Evolutionary conservation across 2,888 invertebrate species (phyloP), one percentile per base, ranked within the genome.

Genomic region (Dolichomitus sp.): DNA sequence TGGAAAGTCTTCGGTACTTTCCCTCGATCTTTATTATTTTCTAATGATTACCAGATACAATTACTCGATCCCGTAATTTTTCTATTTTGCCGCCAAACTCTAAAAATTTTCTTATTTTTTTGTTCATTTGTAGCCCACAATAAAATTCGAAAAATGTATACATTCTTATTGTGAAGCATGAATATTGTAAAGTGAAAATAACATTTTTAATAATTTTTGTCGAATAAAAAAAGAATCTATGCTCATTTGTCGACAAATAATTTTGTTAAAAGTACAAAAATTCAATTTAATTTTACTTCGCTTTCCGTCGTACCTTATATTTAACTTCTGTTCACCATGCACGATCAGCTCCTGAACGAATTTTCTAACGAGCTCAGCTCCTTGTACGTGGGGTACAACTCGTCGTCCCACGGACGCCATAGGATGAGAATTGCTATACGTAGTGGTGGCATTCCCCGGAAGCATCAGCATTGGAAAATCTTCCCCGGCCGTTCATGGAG

Each of bases 391-490:
- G 17, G 4, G 14, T 17, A n/a, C 30, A 33, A 37, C 37, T 37
- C 59, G 59, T n/a, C 9, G 23, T 37, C 19, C 5, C 33, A 19
- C 69, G 69, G 42, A 40, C 42, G n/a, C 37, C 3, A 17, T 23
- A 12, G 14, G 23, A 37, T 19, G 69, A 4, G 23, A 69, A 57
- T 57, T 42, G 54, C 42, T 45, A 12, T 40, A 9, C 40, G 57
- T n/a, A 23, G 23, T 9, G 42, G n/a, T 57, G 37, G 54, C 27
- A 23, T 27, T 66, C 69, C 23, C 23, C 23, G 42, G 40, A 5
- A 30, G 57, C 57, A 52, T 68, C 50, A 23, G 52, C 68, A 57
- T 27, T 57, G 27, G 27, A 33, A 70, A 57, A 70, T 57, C 70
- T 45, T 57, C 23, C 9, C 54, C n/a, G 52, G 14, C 40, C 40